A percentile compares a stretch with the other conserved stretches of the same genome.
Evolutionary conservation across 2,888 invertebrate genomes (phyloP).

Genomic region (Mesorhabditis belari): DNA sequence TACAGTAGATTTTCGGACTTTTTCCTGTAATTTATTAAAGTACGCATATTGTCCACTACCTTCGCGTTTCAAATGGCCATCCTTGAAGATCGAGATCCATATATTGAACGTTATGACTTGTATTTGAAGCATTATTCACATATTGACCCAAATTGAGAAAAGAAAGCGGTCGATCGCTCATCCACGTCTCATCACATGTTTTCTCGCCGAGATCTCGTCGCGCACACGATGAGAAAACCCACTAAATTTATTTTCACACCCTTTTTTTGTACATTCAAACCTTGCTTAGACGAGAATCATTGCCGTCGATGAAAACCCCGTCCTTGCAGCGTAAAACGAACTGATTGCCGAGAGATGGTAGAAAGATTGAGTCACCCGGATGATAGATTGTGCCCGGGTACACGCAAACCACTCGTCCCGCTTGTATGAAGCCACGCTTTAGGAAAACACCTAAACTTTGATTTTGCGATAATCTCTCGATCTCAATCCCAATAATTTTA

Average conservation of each 20-base stretch:
- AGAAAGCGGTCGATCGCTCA: neutral
- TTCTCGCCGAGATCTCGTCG: neutral
- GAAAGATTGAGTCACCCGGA: neutral
- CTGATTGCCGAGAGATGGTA: neutral
- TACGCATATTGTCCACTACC: too few relatives aligned
- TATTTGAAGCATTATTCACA: neutral
- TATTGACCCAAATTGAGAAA: neutral
- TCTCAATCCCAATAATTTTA: neutral
- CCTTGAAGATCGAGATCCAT: neutral
- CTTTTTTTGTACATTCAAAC: neutral
- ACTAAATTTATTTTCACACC: neutral
- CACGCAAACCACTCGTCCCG: neutral
- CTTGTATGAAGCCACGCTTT: too few relatives aligned
- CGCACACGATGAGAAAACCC: neutral
- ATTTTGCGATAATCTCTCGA: too few relatives aligned
- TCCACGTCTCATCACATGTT: neutral
- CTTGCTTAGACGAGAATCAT: neutral
- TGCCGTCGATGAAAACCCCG: neutral
- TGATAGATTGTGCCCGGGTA: neutral
- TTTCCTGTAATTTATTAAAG: too few relatives aligned
- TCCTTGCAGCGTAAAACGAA: neutral
- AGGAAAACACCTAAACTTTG: too few relatives aligned
- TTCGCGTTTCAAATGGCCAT: neutral
- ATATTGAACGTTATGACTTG: neutral
- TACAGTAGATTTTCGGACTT: too few relatives aligned